Evolutionary conservation across 1,140 invertebrate species (phyloP), one percentile per base, ranked within the genome.

Genomic region (Lerema accius): DNA sequence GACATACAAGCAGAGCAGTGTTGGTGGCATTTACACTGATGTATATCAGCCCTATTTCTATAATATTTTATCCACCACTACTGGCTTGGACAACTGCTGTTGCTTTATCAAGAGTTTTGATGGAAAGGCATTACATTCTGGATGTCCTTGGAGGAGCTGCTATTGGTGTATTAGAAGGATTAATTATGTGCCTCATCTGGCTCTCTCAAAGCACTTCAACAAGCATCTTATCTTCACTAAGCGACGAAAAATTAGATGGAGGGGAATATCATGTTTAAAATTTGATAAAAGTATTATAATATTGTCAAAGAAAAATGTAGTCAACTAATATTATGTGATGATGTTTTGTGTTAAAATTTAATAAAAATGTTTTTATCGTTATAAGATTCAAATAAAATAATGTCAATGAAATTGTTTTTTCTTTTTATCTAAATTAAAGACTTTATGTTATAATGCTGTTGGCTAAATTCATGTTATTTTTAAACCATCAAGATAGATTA

Each of bases 1-100:
- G 98, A 0, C 98, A 99, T 90, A 94, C 97, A 0, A 97, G 97
- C n/a, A 90, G 98, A 73, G 94, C 97, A 6, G 92, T 95, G 7
- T 94, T 97, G 78, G 86, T 99, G 10, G 91, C 94, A 0, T 93
- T 94, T 43, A 96, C 97, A 73, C 94, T 96, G 59, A 91, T 93
- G 0, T 88, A 92, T 65, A 69, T 96, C 6, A 93, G 93, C 85
- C 93, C 95, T 0, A 51, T 95, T 0, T 84, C 93, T 13, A 77
- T 93, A 6, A 70, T 96, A 39, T 93, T 93, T 23, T 84, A 92
- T 39, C 92, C 93, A 28, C 90, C 95, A 0, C 61, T 98, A 5
- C 69, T 95, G 2, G 92, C 94, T 0, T 99, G 98, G 98, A 92
- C 94, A 3, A 78, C 93, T 0, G 89, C 94, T 16, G 94, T 99